Evolutionary conservation across 2,113 vertebrate species (phyloP).

Genomic region (Astatotilapia flaviijosephi): DNA sequence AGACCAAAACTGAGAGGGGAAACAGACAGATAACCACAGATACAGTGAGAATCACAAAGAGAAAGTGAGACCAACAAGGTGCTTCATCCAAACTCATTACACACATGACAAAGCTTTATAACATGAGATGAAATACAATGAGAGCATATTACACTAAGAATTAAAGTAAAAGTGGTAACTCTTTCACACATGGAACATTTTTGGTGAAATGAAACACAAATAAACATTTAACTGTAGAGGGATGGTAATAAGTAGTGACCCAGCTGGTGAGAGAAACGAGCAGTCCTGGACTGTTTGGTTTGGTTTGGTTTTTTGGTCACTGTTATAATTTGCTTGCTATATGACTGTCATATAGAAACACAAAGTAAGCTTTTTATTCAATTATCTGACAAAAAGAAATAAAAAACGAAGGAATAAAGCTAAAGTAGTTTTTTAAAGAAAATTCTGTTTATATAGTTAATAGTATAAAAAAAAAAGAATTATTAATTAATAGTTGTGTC

Average conservation of each 20-base stretch:
- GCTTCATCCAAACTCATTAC: background rate
- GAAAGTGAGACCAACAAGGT: background rate
- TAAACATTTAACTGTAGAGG: background rate
- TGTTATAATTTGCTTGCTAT: fast-evolving
- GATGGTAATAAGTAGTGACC: background rate
- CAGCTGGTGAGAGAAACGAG: background rate
- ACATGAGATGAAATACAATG: fast-evolving
- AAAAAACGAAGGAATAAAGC: fast-evolving
- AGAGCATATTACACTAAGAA: background rate
- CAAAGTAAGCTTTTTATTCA: background rate
- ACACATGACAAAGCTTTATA: background rate
- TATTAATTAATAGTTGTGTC: background rate
- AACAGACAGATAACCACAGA: fast-evolving
- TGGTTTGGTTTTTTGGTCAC: background rate
- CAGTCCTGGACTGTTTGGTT: background rate
- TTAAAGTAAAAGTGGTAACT: background rate
- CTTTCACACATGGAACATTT: background rate
- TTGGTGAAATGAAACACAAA: background rate
- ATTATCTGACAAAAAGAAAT: background rate
- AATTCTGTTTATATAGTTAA: fast-evolving
- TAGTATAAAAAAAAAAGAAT: background rate
- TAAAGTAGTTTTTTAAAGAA: background rate
- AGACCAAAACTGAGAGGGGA: background rate
- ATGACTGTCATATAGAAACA: background rate
- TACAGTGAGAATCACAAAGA: background rate